phyloP scores from a whole-genome alignment of 2,797 vertebrate genomes.

The Balearica regulorum region DNA sequence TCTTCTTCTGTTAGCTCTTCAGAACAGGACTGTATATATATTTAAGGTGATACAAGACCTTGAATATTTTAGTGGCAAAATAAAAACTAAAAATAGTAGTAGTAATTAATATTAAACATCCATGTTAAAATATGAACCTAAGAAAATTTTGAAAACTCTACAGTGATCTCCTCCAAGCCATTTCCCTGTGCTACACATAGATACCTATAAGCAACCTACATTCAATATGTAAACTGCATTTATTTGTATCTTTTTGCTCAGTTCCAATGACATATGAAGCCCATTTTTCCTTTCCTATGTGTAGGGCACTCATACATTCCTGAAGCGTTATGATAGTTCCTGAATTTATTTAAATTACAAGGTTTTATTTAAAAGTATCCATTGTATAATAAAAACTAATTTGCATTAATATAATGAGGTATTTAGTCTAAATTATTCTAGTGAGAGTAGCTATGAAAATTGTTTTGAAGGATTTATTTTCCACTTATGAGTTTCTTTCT shows the following conservation, averaged over 20 bases:
- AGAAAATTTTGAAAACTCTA: neutral
- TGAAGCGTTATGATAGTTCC: neutral
- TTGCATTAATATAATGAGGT: conserved; percentile 52
- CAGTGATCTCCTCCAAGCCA: neutral
- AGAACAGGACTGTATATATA: neutral
- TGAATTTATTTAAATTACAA: conserved; percentile 8
- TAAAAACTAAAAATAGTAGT: neutral
- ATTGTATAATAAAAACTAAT: conserved; percentile 35
- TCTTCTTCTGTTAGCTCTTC: neutral
- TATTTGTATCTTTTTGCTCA: neutral
- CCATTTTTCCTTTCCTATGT: neutral
- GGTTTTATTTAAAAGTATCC: conserved; percentile 40
- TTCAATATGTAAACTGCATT: neutral
- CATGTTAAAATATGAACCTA: neutral
- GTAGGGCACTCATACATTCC: neutral
- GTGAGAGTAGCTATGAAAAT: conserved; percentile 31
- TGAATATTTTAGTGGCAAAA: neutral
- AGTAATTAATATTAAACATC: neutral
- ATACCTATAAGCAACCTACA: accelerated
- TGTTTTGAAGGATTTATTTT: conserved; percentile 65
- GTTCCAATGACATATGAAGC: neutral
- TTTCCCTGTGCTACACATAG: neutral
- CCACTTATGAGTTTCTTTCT: neutral
- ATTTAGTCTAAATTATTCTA: conserved; percentile 46
- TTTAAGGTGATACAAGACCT: neutral